Evolutionary conservation across 2,113 vertebrate species (phyloP).

Genomic region (Gavialis gangeticus): DNA sequence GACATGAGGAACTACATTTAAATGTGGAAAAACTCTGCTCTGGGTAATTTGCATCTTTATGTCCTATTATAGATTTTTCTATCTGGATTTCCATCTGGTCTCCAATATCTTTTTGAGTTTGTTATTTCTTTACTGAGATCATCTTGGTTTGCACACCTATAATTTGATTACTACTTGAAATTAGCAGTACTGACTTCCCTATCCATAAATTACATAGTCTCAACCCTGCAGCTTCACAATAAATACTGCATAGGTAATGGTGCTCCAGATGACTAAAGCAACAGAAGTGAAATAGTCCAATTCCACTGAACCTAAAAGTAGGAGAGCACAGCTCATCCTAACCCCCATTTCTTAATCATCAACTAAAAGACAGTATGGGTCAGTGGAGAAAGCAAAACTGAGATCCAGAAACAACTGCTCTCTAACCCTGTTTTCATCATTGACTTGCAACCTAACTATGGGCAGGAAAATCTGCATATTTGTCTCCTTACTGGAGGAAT

Average conservation of each 20-base stretch:
- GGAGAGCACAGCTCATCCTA: background rate
- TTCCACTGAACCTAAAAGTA: background rate
- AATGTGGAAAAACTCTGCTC: slow-evolving; percentile 76
- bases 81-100: slow-evolving; percentile 82
- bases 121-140: slow-evolving; percentile 79
- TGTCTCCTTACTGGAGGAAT: background rate
- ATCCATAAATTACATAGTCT: slow-evolving; percentile 34
- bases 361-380: background rate
- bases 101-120: slow-evolving; percentile 73
- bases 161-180: slow-evolving; percentile 73
- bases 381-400: background rate
- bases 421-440: background rate
- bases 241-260: background rate
- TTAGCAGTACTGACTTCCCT: slow-evolving; percentile 58
- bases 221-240: slow-evolving; percentile 51
- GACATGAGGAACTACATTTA: slow-evolving; percentile 75
- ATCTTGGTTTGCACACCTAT: slow-evolving; percentile 71
- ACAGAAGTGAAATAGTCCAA: background rate
- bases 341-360: background rate
- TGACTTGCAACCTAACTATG: background rate
- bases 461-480: background rate
- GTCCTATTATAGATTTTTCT: slow-evolving; percentile 77
- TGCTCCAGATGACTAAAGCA: background rate
- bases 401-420: background rate
- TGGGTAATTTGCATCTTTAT: slow-evolving; percentile 81